Evolutionary conservation across 2,888 invertebrate species (phyloP), one percentile per base, ranked within the genome.

Genomic region (Adineta ricciae): DNA sequence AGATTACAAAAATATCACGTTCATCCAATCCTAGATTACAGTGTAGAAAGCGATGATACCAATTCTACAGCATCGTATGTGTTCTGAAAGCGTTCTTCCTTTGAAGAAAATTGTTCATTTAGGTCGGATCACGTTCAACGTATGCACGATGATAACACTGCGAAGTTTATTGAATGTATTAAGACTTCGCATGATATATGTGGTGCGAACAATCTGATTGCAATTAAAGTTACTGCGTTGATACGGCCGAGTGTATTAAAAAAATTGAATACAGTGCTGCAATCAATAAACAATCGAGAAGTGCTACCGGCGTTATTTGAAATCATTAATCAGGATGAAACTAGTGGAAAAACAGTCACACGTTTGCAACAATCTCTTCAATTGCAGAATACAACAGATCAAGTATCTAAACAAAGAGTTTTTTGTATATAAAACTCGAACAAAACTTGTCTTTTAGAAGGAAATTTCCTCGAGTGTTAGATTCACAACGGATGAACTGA

Each of bases 11-110:
- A 95, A 86, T 99, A 96, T 91, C 99, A 99, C 83, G 99, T 99
- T n/a, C 99, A 99, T 91, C 96, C 98, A 83, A 99, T 99, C 89
- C 93, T 99, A 87, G 98, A 98, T 91, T 98, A 98, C 92, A 97
- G 97, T 86, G 99, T 97, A 0, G 99, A 99, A 91, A 96, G 97
- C 89, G 99, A 99, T 90, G 87, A 92, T 21, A 88, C 88, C 32
- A 94, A 95, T 89, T 96, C 96, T 89, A 95, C 97, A 90, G 98
- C 97, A 0, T 32, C 49, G 52, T 52, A 83, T 36, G 49, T 3
- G 4, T 27, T 4, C 9, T 32, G 52, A 52, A 16, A 32, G 19
- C 16, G 3, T 46, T 46, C 5, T 83, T 64, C 19, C 19, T 36
- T 3, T 1, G 16, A 56, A 14, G 27, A 27, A 1, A 49, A n/a